Evolutionary conservation across 2,888 invertebrate species (phyloP).

Genomic region (Cylindroiulus punctatus): DNA sequence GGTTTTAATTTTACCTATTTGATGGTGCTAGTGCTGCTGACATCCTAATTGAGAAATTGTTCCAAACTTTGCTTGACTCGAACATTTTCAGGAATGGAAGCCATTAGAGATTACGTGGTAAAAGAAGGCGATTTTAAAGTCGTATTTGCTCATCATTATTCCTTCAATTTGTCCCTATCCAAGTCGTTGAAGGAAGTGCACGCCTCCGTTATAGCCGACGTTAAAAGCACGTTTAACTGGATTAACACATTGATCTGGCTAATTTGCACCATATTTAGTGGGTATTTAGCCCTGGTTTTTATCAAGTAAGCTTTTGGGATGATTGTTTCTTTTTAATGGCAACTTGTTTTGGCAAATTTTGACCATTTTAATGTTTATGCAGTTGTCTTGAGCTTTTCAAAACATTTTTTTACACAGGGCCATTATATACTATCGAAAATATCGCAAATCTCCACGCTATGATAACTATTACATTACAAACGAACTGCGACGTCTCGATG

Average conservation of each 20-base stretch:
- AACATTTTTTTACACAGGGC: neutral
- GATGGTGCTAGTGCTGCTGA: too few species aligned
- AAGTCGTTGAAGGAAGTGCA: constrained; percentile 49
- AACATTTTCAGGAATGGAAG: constrained; percentile 42
- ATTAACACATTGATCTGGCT: neutral
- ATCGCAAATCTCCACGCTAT: constrained; percentile 40
- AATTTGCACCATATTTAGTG: neutral
- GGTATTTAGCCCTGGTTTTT: constrained; percentile 22
- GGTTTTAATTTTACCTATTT: neutral
- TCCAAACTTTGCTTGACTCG: neutral
- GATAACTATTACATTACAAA: constrained; percentile 53
- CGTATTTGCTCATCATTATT: constrained; percentile 43
- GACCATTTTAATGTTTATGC: too few species aligned
- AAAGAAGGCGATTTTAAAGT: constrained; percentile 49
- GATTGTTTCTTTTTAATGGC: neutral
- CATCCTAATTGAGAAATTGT: too few species aligned
- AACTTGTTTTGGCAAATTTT: too few species aligned
- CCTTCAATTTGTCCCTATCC: constrained; percentile 43
- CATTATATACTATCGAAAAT: constrained; percentile 54
- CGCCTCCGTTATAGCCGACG: neutral
- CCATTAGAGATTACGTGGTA: constrained; percentile 43
- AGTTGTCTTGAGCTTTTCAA: neutral
- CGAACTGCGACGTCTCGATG: constrained; percentile 47
- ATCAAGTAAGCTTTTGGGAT: constrained; percentile 49
- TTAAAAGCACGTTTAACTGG: constrained; percentile 29